Conservation (phyloP, 2,797 vertebrate species). For the Crypturellus tataupa region DNA sequence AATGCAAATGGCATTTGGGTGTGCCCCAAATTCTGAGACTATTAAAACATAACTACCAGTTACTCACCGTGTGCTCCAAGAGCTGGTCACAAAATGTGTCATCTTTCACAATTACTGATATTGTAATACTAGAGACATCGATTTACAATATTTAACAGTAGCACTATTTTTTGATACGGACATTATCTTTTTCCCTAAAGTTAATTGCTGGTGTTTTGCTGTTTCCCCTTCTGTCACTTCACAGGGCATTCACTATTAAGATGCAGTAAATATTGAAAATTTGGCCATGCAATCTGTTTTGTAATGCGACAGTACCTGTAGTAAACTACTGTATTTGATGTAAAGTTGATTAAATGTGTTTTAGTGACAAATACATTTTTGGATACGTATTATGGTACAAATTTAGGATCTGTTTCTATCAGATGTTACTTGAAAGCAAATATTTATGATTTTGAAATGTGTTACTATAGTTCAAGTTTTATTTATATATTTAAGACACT, state of each 20-base stretch:
- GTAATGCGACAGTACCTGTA: not conserved
- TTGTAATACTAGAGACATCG: not conserved
- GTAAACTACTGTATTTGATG: not conserved
- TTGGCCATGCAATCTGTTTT: not conserved
- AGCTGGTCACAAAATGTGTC: not conserved
- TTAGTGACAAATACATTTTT: not conserved
- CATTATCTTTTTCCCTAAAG: not conserved
- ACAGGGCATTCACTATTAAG: not conserved
- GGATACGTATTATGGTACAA: not conserved
- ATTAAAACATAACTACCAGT: not conserved
- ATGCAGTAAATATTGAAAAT: slow-evolving; percentile 3
- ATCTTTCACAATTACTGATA: not conserved
- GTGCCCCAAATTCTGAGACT: not conserved
- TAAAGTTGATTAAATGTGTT: not conserved
- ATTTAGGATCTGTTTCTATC: not conserved
- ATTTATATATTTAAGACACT: not conserved
- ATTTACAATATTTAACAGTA: not conserved
- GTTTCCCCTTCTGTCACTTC: not conserved
- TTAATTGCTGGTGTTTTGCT: not conserved
- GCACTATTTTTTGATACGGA: not conserved
- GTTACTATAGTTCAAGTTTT: not conserved
- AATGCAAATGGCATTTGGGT: not conserved
- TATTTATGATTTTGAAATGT: not conserved
- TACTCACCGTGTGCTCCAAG: not conserved
- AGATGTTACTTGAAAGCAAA: not conserved